Percentiles rank a stretch among this genome's conserved stretches.
Evolutionary conservation across 2,113 vertebrate species (phyloP).

Genomic region (Aldabrachelys gigantea): DNA sequence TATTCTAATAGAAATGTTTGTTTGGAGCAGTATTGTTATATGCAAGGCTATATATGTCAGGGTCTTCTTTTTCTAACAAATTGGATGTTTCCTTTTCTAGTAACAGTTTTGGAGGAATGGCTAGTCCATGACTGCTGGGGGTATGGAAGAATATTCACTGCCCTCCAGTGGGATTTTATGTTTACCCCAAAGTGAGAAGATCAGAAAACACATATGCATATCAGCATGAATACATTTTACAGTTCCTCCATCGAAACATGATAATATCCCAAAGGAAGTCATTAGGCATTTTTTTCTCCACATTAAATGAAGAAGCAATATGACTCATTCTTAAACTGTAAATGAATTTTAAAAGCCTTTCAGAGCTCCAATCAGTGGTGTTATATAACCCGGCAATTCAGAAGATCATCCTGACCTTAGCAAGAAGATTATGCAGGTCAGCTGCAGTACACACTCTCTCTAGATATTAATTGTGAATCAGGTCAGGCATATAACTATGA

Average conservation of each 20-base stretch:
- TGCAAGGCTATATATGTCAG: not conserved
- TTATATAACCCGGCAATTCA: not conserved
- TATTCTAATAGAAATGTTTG: not conserved
- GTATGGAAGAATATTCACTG: slow-evolving; percentile 16
- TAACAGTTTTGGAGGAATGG: not conserved
- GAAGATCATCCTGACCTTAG: slow-evolving; percentile 16
- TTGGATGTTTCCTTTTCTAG: not conserved
- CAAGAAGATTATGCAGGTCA: slow-evolving; percentile 25
- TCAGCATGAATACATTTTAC: slow-evolving; percentile 58
- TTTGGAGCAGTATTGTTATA: not conserved
- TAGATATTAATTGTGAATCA: not conserved
- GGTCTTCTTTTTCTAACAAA: not conserved
- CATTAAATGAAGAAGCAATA: slow-evolving; percentile 52
- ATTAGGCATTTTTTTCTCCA: slow-evolving; percentile 54
- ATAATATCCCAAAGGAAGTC: slow-evolving; percentile 64
- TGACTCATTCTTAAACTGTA: slow-evolving; percentile 61
- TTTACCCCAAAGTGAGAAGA: not conserved
- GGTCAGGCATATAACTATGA: slow-evolving; percentile 12
- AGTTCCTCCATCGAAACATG: slow-evolving; percentile 9
- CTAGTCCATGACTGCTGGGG: slow-evolving; percentile 3
- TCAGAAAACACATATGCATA: slow-evolving; percentile 10
- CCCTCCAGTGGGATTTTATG: not conserved
- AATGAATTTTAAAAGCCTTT: slow-evolving; percentile 66
- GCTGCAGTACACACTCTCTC: not conserved
- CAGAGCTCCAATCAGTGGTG: not conserved